Conservation (phyloP, 2,797 vertebrate species). For the Eurystomus glaucurus region DNA sequence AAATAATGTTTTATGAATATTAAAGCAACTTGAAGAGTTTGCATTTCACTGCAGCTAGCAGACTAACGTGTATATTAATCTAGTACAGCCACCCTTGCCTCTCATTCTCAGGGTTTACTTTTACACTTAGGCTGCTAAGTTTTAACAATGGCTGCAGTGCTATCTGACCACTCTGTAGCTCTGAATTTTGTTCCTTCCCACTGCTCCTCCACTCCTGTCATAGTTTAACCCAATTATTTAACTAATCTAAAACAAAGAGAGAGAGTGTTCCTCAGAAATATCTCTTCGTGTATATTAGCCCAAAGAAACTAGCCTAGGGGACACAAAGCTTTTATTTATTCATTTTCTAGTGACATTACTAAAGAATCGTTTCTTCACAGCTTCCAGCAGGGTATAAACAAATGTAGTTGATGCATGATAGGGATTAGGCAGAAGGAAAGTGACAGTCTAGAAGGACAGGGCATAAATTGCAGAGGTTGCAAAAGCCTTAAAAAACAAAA, state of each 20-base stretch:
- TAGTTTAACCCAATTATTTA: slow-evolving; percentile 42
- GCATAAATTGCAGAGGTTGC: not conserved
- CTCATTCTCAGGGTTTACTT: slow-evolving; percentile 10
- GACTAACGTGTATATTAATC: slow-evolving; percentile 34
- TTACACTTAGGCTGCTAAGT: slow-evolving; percentile 35
- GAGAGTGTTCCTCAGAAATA: not conserved
- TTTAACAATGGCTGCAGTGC: slow-evolving; percentile 28
- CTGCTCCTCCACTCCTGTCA: not conserved
- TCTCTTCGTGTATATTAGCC: not conserved
- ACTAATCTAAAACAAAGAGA: slow-evolving; percentile 6
- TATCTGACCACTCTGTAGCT: not conserved
- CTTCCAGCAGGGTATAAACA: slow-evolving; percentile 34
- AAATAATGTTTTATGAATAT: slow-evolving; percentile 39
- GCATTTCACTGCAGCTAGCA: slow-evolving; percentile 28
- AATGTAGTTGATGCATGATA: not conserved
- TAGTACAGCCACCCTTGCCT: not conserved
- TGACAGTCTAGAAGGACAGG: not conserved
- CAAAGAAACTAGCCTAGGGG: not conserved
- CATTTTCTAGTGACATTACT: slow-evolving; percentile 19
- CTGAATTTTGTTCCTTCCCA: not conserved
- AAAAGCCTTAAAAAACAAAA: not conserved
- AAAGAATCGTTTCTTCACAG: slow-evolving; percentile 23
- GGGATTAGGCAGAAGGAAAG: slow-evolving; percentile 11
- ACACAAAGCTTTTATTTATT: slow-evolving; percentile 35
- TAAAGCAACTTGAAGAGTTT: slow-evolving; percentile 16